Evolutionary conservation across 2,113 vertebrate genomes (phyloP), one percentile per base, ranked within the genome.

Genomic region (Nycticebus coucang): DNA sequence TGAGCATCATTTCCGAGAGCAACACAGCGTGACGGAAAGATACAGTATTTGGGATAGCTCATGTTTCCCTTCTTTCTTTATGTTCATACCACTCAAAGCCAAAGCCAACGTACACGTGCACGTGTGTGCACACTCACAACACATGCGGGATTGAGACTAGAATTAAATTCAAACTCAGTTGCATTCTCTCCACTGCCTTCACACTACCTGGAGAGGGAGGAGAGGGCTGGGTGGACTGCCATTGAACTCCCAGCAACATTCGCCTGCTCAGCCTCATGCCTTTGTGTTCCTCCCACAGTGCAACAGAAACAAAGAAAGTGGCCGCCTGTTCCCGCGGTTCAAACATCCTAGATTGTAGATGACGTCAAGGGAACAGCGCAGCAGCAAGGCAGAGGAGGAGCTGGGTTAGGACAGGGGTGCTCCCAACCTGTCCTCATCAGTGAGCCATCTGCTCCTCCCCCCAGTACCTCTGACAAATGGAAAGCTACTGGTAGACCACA

Each of bases 251-350:
- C 69, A 64, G 3, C 4, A 19, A 1, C 17, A 35, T 12, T 45
- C 30, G 1, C 3, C 15, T 4, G 24, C 12, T 74, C n/a, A 72
- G 24, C 3, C 50, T 26, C 55, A 26, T 0, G 2, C 3, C 7
- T 1, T 33, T 50, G 55, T 4, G 26, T 7, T 71, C 66, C 64
- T 69, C 53, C 41, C 57, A 35, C 14, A 35, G 17, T 71, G 33
- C 37, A 74, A 12, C 15, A 37, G 66, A 82, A 82, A 33, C 50
- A 28, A 37, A 75, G 60, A 30, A 80, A 74, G n/a, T 33, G 1
- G 11, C 53, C 45, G 1, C 6, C 21, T 11, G 12, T 66, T 68
- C 33, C 0, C 82, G 35, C 80, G 18, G 7, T 72, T 30, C 12
- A 22, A 4, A 3, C 30, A 30, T 62, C 19, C 50, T 86, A 18